Evolutionary conservation across 2,888 invertebrate genomes (phyloP), one percentile per base, ranked within the genome.

Genomic region (Microdon myrmicae): DNA sequence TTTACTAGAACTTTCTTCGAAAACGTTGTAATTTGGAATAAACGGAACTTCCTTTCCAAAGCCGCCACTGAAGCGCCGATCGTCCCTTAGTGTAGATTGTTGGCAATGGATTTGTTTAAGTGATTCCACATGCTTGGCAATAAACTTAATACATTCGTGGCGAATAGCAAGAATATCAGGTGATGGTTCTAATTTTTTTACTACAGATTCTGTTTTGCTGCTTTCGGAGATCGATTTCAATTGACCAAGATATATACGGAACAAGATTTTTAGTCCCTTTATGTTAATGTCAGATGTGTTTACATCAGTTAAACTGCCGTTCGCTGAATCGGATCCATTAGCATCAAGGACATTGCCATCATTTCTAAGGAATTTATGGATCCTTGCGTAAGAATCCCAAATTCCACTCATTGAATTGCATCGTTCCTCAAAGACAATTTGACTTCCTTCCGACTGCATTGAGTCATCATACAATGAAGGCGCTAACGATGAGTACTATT

Each of bases 221-320:
- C 44, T 58, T n/a, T 64, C 64, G n/a, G 58, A 75, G 4, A 77
- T 68, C 0, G 73, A 72, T 53, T 79, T 80, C 2, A 83, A 68
- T 58, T 82, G 81, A 0, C 83, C 82, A 69, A 87, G 76, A 68
- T 86, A 86, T 45, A 86, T 86, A 37, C 87, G 80, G 13, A 86
- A 85, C 10, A 87, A 73, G 37, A 87, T 80, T 70, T 85, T 86
- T 44, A 86, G 81, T 0, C 85, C 86, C 58, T 79, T 79, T 1
- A 74, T 68, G 67, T 76, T 78, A 0, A 70, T 73, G 54, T 74
- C 76, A 14, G 58, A 58, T 12, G 64, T 58, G 39, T 64, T 64
- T 8, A 64, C 41, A 20, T 64, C 64, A 16, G 58, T 53, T 5
- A 64, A 28, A 10, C 64, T 64, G 12, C 58, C 64, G 9, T 64